A percentile compares a stretch with the other conserved stretches of the same genome.
Conservation (phyloP, 2,113 vertebrate species). For the Corydoras maculifer region DNA sequence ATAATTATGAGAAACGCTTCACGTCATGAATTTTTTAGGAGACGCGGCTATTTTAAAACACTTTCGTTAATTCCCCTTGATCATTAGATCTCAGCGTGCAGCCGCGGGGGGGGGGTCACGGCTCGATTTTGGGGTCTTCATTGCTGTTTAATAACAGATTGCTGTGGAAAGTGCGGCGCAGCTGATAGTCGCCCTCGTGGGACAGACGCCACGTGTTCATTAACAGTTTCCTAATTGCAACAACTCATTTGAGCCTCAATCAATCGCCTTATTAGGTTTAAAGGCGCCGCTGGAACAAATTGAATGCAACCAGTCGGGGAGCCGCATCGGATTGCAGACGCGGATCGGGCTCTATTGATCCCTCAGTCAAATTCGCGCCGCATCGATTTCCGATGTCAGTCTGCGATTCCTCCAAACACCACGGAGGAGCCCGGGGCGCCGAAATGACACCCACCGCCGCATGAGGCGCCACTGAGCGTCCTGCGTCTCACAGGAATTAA, state of each 20-base stretch:
- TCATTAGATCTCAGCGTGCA: too few species aligned
- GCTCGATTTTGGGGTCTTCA: too few species aligned
- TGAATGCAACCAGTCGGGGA: constrained; percentile 73
- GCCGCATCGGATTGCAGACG: constrained; percentile 62
- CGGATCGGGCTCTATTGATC: constrained; percentile 65
- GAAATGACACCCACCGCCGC: not conserved
- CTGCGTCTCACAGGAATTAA: too few species aligned
- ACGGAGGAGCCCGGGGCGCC: too few species aligned
- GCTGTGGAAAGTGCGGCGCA: constrained; percentile 61
- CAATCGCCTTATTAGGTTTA: constrained; percentile 77
- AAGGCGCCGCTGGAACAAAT: constrained; percentile 69
- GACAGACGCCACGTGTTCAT: constrained; percentile 70
- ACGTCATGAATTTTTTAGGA: too few species aligned
- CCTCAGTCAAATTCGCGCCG: constrained; percentile 52
- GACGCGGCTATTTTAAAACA: too few species aligned
- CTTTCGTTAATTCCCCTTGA: too few species aligned
- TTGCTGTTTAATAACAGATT: constrained; percentile 36
- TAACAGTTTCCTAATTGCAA: constrained; percentile 79
- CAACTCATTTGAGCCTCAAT: constrained; percentile 75
- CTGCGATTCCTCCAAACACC: constrained; percentile 31
- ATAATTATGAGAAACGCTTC: too few species aligned
- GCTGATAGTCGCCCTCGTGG: constrained; percentile 64
- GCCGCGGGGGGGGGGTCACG: too few species aligned
- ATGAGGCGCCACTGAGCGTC: too few species aligned
- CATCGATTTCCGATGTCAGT: constrained; percentile 53